Conservation (phyloP, 1,140 invertebrate species). For the Lordiphosa collinella region DNA sequence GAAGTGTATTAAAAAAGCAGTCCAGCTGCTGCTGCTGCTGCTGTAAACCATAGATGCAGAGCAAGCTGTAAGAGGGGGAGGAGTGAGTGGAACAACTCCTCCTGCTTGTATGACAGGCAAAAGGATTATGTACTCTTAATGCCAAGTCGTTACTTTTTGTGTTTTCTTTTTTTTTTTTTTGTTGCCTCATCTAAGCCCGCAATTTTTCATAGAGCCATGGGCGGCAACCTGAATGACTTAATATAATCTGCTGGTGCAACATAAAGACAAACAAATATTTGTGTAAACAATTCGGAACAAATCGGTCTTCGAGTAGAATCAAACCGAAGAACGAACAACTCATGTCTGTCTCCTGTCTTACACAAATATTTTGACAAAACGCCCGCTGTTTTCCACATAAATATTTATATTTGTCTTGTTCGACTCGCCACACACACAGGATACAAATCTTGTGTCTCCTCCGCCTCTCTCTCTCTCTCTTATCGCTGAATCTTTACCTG, state of each 20-base stretch:
- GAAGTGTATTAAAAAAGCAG: slow-evolving; percentile 3
- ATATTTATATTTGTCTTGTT: slow-evolving; percentile 67
- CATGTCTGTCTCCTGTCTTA: slow-evolving; percentile 47
- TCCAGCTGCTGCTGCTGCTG: neutral
- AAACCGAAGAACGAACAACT: slow-evolving; percentile 37
- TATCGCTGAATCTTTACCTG: slow-evolving; percentile 69
- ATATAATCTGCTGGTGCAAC: slow-evolving; percentile 38
- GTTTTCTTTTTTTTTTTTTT: neutral
- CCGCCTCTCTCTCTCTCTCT: slow-evolving; percentile 1
- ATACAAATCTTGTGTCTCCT: slow-evolving; percentile 5
- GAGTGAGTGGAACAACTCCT: slow-evolving; percentile 14
- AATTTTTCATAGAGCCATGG: slow-evolving; percentile 54
- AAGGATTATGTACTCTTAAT: slow-evolving; percentile 57
- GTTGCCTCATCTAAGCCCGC: slow-evolving; percentile 34
- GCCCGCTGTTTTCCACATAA: slow-evolving; percentile 76
- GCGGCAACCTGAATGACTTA: slow-evolving; percentile 42
- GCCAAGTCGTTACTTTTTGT: slow-evolving; percentile 19
- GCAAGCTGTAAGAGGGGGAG: slow-evolving; percentile 1
- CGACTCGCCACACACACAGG: slow-evolving; percentile 35
- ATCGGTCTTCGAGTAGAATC: slow-evolving; percentile 32
- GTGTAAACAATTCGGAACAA: slow-evolving; percentile 65
- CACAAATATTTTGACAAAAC: slow-evolving; percentile 78
- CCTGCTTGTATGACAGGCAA: slow-evolving; percentile 35
- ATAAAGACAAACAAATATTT: slow-evolving; percentile 61
- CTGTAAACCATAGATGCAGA: slow-evolving; percentile 2